phyloP scores from a whole-genome alignment of 1,140 invertebrate genomes.

The Gerris buenoi region DNA sequence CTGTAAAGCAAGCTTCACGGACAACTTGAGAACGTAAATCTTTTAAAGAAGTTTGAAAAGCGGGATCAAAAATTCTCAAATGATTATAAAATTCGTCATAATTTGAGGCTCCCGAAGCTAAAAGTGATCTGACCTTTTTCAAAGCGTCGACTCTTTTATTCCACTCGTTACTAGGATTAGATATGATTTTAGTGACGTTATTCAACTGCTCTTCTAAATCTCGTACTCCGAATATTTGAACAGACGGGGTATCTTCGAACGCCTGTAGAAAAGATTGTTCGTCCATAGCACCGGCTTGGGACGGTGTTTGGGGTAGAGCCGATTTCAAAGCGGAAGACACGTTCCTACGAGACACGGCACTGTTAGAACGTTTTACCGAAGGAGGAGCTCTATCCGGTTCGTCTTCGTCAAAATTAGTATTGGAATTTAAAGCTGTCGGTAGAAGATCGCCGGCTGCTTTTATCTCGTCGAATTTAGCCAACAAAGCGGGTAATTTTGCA shows the following conservation, averaged over 20 bases:
- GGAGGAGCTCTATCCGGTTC: neutral
- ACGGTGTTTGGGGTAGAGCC: neutral
- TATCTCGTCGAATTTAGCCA: constrained; percentile 76
- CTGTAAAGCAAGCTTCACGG: constrained; percentile 83
- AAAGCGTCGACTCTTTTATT: constrained; percentile 80
- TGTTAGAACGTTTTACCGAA: neutral
- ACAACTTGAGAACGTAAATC: constrained; percentile 77
- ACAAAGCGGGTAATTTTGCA: constrained; percentile 55
- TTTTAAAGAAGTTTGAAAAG: constrained; percentile 70
- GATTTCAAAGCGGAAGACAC: neutral
- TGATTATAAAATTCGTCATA: constrained; percentile 67
- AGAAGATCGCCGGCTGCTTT: constrained; percentile 60
- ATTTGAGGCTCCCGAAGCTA: constrained; percentile 60
- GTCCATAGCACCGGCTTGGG: constrained; percentile 68
- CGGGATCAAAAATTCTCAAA: constrained; percentile 61
- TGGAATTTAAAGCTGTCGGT: constrained; percentile 44
- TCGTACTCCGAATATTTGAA: constrained; percentile 62
- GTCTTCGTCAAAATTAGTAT: neutral
- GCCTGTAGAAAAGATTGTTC: constrained; percentile 71
- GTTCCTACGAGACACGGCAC: neutral
- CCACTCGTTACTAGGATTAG: constrained; percentile 76
- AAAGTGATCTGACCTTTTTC: constrained; percentile 66
- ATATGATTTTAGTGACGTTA: constrained; percentile 55
- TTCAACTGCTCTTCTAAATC: constrained; percentile 74
- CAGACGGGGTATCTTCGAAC: constrained; percentile 67